Base-by-base conservation (phyloP, 2,888 invertebrate genomes). In the Mylabris sibirica region DNA sequence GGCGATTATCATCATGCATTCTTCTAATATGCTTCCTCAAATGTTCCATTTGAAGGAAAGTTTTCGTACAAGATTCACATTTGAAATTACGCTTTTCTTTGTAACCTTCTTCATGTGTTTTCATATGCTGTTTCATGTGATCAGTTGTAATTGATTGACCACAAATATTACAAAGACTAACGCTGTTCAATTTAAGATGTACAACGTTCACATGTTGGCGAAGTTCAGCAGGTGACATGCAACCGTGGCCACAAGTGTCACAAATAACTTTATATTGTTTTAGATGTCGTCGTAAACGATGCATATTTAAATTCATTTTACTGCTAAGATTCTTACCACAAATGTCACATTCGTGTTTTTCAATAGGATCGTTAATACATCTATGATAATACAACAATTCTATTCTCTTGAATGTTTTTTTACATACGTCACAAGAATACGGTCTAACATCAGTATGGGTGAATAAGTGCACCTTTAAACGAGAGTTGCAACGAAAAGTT, bases 211-310 rank as follows among this genome's bases (percentile, higher is more conserved):
- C 72, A 64, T 79, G 79, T 60, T 80, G 79, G 26, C 74, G 75
- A 60, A 79, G 81, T 57, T 80, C 77, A 20, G 80, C 77, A 49
- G 76, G 76, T 0, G 78, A 78, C 5, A 80, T 78, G 67, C 81
- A 82, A 9, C 79, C 76, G n/a, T 75, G 66, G 8, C 71, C 70
- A 66, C 82, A 82, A 6, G 75, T 49, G 59, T 79, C 76, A 64
- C 90, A 90, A 0, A 87, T 80, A 41, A 87, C 87, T 3, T 86
- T 86, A 71, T 86, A 87, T 24, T 87, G 86, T 0, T 87, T 88
- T 26, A 86, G 85, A 69, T 89, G 89, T 61, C 86, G 85, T 61
- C 86, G 85, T 1, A 85, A 78, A 83, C 86, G 85, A 72, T 89
- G 89, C 34, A 24, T 17, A 12, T 34, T 60, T 6, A 65, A 24